Evolutionary conservation across 2,113 vertebrate genomes (phyloP).

Genomic region (Apteryx mantelli): DNA sequence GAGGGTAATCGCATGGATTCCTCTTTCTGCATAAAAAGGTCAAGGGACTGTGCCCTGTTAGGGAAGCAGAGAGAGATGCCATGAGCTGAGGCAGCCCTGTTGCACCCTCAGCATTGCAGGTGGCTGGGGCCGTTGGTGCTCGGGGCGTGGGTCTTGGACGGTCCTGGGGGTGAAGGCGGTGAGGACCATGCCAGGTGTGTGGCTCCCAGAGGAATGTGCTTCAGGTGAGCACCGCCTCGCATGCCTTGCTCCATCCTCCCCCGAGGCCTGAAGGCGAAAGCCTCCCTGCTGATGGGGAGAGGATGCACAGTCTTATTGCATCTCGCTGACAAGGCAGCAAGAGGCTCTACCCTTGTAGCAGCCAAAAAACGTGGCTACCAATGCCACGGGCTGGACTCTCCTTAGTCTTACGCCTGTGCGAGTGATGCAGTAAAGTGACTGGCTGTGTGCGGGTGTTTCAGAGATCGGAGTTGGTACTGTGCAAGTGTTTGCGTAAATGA

Average conservation of each 20-base stretch:
- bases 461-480: neutral
- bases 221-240: neutral
- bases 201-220: neutral
- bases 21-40: too few species aligned
- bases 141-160: fast-evolving
- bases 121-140: too few species aligned
- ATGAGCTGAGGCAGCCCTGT: neutral
- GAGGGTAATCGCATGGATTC: neutral
- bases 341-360: neutral
- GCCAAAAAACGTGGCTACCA: neutral
- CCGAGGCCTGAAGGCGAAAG: neutral
- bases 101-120: neutral
- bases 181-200: neutral
- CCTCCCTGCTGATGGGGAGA: neutral
- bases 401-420: fast-evolving
- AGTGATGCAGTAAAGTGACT: neutral
- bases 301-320: fast-evolving
- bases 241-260: neutral
- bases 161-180: neutral
- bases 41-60: too few species aligned
- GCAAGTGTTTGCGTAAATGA: fast-evolving
- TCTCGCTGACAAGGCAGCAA: neutral
- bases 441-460: neutral
- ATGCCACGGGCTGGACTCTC: neutral
- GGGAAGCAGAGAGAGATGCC: neutral